Evolutionary conservation across 2,888 invertebrate species (phyloP), one percentile per base, ranked within the genome.

Genomic region (Xanthostigma xanthostigma): DNA sequence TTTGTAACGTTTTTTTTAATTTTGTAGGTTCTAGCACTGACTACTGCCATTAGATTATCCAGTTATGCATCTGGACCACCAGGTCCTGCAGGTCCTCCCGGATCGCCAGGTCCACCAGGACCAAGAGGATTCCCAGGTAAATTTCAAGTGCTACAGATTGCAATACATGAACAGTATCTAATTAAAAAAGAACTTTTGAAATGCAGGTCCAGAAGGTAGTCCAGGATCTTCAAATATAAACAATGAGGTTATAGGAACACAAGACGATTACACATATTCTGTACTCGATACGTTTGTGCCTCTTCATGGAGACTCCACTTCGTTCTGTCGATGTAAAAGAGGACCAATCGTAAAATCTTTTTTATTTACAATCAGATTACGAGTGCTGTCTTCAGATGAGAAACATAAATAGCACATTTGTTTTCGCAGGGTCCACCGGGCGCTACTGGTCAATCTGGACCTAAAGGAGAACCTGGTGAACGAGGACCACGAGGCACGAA

Each of bases 271-370:
- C 55, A 68, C 73, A 1, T 73, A 75, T 58, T 69, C 74, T 45
- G 68, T 78, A 51, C 59, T 79, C 49, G 78, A 79, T 57, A 68
- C 76, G 6, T 78, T 74, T 44, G 75, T 76, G n/a, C 75, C 75
- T 2, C 60, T 75, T 37, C 71, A 73, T 55, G 71, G 69, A 9
- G 42, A 48, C 36, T 14, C 36, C 10, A 56, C 59, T 40, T 56
- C 59, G 34, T 76, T 73, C 57, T 81, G 81, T 56, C 68, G 74
- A 42, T 81, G 81, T 57, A 79, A 79, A 60, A 66, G 81, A 56
- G 81, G 81, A 8, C 74, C 79, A 1, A 71, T 79, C 62, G 80
- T 80, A 60, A 65, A 69, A 62, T 34, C 49, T 41, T 50, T 49
- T 50, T 36, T 42, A 37, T 35, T 11, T 36, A 27, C 6, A 27